These are phyloP conservation scores for Acanthiza pusilla DNA, from an alignment of 2,797 vertebrate species.

Conservation along the genomic window DNA sequence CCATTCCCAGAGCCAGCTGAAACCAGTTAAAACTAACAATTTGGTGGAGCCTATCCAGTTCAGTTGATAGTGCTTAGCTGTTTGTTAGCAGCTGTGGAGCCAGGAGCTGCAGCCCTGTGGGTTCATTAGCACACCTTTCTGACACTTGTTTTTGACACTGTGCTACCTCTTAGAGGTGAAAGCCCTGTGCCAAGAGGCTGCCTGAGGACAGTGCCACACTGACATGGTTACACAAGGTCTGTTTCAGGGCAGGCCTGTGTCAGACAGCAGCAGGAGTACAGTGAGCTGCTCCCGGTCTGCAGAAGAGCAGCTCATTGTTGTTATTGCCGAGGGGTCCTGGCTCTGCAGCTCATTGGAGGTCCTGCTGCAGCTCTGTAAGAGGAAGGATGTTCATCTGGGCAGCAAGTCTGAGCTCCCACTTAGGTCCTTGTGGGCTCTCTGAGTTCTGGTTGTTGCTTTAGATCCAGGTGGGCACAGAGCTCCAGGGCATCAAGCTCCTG, in stretches of 20 bases:
- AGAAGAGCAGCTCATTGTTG: neutral
- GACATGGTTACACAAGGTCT: rapidly evolving
- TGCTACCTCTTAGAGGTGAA: neutral
- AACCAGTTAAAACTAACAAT: neutral
- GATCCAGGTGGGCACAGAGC: neutral
- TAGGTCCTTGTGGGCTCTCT: neutral
- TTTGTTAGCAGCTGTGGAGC: neutral
- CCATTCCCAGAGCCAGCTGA: neutral
- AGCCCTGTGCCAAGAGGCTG: neutral
- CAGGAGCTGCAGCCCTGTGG: neutral
- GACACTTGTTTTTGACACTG: neutral
- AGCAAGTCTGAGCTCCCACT: neutral
- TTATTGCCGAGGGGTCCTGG: neutral
- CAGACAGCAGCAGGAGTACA: neutral
- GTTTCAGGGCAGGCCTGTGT: neutral
- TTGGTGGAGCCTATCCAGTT: neutral
- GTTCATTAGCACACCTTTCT: neutral
- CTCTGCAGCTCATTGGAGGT: neutral
- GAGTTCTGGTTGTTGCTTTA: neutral
- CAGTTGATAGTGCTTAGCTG: neutral
- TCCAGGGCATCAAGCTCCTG: neutral
- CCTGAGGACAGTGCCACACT: neutral
- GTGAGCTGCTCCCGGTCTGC: neutral
- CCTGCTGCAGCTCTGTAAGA: neutral
- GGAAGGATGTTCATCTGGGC: neutral